Conservation (phyloP, 37 sponge, comb jelly and placozoan genomes). For the Halichondria panicea region DNA sequence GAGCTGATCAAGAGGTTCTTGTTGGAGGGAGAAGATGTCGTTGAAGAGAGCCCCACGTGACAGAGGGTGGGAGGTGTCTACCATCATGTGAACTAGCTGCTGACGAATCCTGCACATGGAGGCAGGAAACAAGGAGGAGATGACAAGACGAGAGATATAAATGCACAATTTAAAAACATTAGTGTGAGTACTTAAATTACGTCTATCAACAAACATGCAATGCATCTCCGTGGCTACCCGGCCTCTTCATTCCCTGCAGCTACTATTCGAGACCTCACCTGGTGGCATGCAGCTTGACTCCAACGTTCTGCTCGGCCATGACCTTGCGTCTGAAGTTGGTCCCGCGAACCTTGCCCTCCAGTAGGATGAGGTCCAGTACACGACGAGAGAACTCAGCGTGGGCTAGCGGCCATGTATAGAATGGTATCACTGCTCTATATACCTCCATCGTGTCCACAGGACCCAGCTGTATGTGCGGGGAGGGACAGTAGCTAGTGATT, state of each 20-base stretch:
- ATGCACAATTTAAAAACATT: not conserved
- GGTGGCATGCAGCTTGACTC: constrained; percentile 24
- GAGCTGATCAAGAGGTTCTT: constrained; percentile 29
- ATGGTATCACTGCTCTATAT: constrained; percentile 76
- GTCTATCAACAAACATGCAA: not conserved
- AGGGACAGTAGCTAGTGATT: not conserved
- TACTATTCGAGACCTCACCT: constrained; percentile 21
- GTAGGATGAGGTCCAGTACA: constrained; percentile 65
- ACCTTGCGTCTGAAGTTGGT: constrained; percentile 27
- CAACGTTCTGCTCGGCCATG: constrained; percentile 33
- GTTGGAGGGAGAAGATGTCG: constrained; percentile 26
- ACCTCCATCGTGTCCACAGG: constrained; percentile 36
- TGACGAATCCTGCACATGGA: constrained; percentile 16
- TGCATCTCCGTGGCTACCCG: not conserved
- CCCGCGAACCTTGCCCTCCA: constrained; percentile 56
- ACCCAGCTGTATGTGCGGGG: constrained; percentile 2
- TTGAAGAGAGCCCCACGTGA: constrained; percentile 25
- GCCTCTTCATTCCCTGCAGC: not conserved
- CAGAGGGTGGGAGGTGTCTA: constrained; percentile 42
- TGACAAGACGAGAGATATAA: not conserved
- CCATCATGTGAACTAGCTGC: constrained; percentile 49
- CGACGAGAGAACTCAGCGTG: constrained; percentile 63
- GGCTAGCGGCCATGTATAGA: constrained; percentile 88
- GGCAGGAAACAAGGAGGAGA: not conserved
- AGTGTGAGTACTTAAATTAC: not conserved